A percentile compares a stretch with the other conserved stretches of the same genome.
phyloP scores from a whole-genome alignment of 2,113 vertebrate genomes.

The Vulpes vulpes region DNA sequence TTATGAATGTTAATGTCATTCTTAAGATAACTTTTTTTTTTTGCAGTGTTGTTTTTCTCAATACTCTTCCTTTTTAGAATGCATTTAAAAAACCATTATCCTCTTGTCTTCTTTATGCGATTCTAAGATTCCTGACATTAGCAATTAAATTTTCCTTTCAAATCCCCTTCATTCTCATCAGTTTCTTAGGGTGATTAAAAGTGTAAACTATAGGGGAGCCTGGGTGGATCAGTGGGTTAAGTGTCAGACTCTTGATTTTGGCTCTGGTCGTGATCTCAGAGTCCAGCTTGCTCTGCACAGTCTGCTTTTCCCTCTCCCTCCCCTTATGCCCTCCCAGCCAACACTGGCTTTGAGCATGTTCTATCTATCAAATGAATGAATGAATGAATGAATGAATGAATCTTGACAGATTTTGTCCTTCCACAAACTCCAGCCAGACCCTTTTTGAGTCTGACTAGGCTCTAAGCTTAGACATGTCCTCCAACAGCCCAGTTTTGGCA shows the following conservation, averaged over 20 bases:
- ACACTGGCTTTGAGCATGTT: background rate
- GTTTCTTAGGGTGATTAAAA: background rate
- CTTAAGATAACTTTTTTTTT: background rate
- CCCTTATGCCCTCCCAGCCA: too few relatives aligned
- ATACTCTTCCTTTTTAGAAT: background rate
- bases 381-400: background rate
- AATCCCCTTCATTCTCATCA: background rate
- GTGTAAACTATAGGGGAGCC: accelerated
- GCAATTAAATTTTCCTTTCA: background rate
- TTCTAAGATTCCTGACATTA: background rate
- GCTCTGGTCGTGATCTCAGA: background rate
- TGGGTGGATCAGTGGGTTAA: background rate
- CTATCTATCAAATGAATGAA: too few relatives aligned
- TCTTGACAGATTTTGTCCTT: too few relatives aligned
- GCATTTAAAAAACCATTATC: background rate
- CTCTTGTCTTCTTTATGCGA: background rate
- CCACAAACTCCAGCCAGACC: background rate
- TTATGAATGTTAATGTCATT: too few relatives aligned
- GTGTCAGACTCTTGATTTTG: background rate
- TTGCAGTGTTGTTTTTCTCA: background rate
- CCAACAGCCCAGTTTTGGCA: too few relatives aligned
- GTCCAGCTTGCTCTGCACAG: background rate
- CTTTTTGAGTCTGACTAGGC: background rate
- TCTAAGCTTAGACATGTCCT: too few relatives aligned
- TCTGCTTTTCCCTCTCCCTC: background rate